phyloP scores from a whole-genome alignment of 1,140 invertebrate genomes.

The Drosophila guanche region DNA sequence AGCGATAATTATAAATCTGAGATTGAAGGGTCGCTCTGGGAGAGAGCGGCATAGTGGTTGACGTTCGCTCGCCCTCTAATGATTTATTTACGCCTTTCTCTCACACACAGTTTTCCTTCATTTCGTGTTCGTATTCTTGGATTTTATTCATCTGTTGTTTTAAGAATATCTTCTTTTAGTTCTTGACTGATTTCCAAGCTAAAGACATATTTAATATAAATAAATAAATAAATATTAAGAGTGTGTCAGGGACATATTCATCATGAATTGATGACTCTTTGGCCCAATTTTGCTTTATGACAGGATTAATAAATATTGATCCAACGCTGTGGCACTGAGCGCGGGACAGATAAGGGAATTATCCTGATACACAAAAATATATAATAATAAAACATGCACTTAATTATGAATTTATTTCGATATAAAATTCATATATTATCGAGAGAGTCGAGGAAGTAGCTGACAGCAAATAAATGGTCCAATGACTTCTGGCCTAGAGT shows the following conservation, averaged over 20 bases:
- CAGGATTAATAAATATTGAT: slow-evolving; percentile 9
- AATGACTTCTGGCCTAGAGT: too few species aligned
- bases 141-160: background rate
- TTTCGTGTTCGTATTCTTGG: background rate
- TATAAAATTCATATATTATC: background rate
- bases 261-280: background rate
- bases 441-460: too few species aligned
- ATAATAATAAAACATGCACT: background rate
- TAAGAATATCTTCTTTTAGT: too few species aligned
- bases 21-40: background rate
- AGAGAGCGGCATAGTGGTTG: slow-evolving; percentile 9
- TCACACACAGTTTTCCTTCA: too few species aligned
- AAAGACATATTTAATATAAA: too few species aligned
- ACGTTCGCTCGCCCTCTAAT: background rate
- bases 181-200: too few species aligned
- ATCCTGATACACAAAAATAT: too few species aligned
- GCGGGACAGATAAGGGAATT: too few species aligned
- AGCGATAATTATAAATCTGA: slow-evolving; percentile 31
- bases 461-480: too few species aligned
- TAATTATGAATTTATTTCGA: slow-evolving; percentile 9
- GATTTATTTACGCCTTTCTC: too few species aligned
- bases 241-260: too few species aligned
- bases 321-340: background rate
- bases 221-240: too few species aligned
- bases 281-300: slow-evolving; percentile 2